Evolutionary conservation across 2,113 vertebrate genomes (phyloP), one percentile per base, ranked within the genome.

Genomic region (Promerops cafer): DNA sequence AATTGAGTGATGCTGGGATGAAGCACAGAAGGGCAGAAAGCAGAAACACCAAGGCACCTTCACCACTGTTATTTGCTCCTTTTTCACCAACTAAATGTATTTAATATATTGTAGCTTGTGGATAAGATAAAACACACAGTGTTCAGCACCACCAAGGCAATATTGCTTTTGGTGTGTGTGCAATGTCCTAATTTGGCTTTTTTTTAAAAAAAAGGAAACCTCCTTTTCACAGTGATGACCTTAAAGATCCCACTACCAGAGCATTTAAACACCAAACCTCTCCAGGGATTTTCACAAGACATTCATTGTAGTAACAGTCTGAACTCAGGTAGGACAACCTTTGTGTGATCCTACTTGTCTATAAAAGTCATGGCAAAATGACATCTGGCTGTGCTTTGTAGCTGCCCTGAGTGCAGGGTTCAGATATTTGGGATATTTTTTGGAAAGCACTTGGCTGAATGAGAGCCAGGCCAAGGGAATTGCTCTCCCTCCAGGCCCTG

Each of bases 401-500:
- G 87, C 13, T 74, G 44, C 78, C 35, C 49, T 68, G 65, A 49
- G 45, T 3, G 21, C 9, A 69, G 13, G 64, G 35, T 12, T 17
- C 50, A 22, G 30, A 10, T 1, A 44, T 45, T 84, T n/a, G 59
- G n/a, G 90, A 70, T 52, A 26, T 66, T 87, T 83, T 40, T 24
- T 76, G 74, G 83, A 76, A 74, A n/a, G 26, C n/a, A 44, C 27
- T 15, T 64, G 75, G 60, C 42, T 85, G 83, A 47, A 40, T 16
- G 65, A 94, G 56, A 54, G 53, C 69, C 79, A 57, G 19, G 83
- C 89, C 77, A 77, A 93, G 94, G 94, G 81, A 97, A 94, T 35
- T 90, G 69, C 39, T 88, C 87, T 96, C 89, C 92, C 69, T 83
- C 75, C 92, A 94, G 89, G 95, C 82, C 71, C 64, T 92, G 96